Conservation (phyloP, 2,113 vertebrate species). For the Micronycteris hirsuta region DNA sequence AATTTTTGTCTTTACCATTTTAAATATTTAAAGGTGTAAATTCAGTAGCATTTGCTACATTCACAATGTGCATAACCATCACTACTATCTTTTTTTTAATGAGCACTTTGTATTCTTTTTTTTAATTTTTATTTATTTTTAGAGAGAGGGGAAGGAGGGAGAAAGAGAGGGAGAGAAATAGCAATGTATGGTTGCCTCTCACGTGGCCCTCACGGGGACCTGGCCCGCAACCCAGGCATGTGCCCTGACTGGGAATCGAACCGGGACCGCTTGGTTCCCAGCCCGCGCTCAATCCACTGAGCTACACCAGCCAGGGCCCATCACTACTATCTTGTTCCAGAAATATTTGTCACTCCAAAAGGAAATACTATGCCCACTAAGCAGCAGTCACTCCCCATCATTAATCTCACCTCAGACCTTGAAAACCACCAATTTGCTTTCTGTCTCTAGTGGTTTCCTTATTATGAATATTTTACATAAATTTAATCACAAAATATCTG, state of each 20-base stretch:
- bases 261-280: too few species aligned
- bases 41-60: background rate
- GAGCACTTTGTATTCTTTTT: too few species aligned
- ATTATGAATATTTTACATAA: background rate
- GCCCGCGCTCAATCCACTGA: too few species aligned
- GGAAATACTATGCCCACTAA: background rate
- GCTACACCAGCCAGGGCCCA: too few species aligned
- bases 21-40: conserved; percentile 4
- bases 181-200: too few species aligned
- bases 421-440: background rate
- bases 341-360: background rate
- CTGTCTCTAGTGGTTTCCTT: background rate
- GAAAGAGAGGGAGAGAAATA: too few species aligned
- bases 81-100: background rate
- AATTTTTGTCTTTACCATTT: background rate
- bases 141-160: too few species aligned
- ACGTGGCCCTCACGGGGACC: too few species aligned
- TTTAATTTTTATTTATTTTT: too few species aligned
- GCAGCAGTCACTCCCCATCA: background rate
- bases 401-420: background rate
- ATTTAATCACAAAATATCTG: background rate
- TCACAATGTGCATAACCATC: background rate
- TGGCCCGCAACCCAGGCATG: too few species aligned
- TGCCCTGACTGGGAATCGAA: too few species aligned
- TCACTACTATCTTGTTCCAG: background rate